Conservation (phyloP, 2,797 vertebrate genomes). For the Valencia hispanica region DNA sequence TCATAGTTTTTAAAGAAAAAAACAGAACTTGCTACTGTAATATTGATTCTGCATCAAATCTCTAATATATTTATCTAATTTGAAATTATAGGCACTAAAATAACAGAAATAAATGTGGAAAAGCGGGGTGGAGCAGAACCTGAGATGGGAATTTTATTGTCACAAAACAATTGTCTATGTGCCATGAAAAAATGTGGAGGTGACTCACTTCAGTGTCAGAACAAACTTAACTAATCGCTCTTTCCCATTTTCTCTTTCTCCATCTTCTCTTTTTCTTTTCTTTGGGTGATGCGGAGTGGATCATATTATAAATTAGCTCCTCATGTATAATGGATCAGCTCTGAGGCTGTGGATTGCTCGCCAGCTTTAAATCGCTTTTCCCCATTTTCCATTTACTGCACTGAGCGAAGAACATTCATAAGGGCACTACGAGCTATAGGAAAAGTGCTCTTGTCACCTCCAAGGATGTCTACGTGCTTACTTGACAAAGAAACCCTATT, state of each 20-base stretch:
- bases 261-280: not conserved
- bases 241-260: not conserved
- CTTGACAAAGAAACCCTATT: not conserved
- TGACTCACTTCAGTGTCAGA: conserved; percentile 26
- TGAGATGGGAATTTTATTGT: not conserved
- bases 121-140: not conserved
- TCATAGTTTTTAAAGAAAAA: too few species aligned
- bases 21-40: too few species aligned
- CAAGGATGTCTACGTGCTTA: not conserved
- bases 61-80: not conserved
- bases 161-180: not conserved
- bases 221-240: not conserved
- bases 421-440: not conserved
- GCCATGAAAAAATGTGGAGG: not conserved
- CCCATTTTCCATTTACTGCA: conserved; percentile 22
- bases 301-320: conserved; percentile 42
- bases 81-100: not conserved
- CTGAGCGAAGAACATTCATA: conserved; percentile 21
- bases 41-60: too few species aligned
- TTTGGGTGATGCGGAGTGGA: conserved; percentile 22
- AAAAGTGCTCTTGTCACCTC: conserved; percentile 2
- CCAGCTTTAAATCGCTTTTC: conserved; percentile 19
- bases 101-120: not conserved
- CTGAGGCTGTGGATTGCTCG: conserved; percentile 8
- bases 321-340: conserved; percentile 58